Evolutionary conservation across 1,140 invertebrate species (phyloP), one percentile per base, ranked within the genome.

Genomic region (Proctacanthus coquilletti): DNA sequence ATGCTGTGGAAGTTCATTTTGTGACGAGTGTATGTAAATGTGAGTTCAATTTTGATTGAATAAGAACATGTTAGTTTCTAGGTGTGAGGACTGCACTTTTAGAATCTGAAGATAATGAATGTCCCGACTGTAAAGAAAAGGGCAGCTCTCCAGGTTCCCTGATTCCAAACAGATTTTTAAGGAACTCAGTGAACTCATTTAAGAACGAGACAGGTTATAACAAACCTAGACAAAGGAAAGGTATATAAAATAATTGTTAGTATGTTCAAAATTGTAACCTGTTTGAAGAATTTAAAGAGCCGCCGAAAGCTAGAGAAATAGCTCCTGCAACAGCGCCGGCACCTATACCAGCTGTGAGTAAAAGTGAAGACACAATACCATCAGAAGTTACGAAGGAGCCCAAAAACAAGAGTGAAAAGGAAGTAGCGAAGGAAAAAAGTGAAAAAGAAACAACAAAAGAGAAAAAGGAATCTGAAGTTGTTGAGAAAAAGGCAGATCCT

Each of bases 1-100:
- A 2, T 98, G 94, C 55, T 98, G 93, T 63, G 92, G 89, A 13
- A 89, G 89, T 60, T 94, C 89, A 18, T 97, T 93, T 64, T 98
- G 94, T 66, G 93, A 97, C 68, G 92, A 97, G 65, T 98, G 93
- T 87, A 74, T 74, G 78, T 64, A 21, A 21, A 34, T 20, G n/a
- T 31, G 21, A 41, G 8, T 39, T 19, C 21, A 17, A 21, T 14
- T 25, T 33, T 34, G 4, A 38, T 17, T 21, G 36, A 27, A 25
- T 18, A 8, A 40, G 21, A 41, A 41, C 4, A 29, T 34, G 42
- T 34, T 43, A 37, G 35, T 33, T 42, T 32, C 13, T 41, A 89
- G 85, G 85, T 71, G 85, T 96, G 36, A 72, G 89, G 39, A 82
- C 77, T 39, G 76, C 77, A 36, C 62, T 96, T 13, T 53, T 94